These are phyloP conservation scores for Myopa testacea DNA, from an alignment of 2,888 invertebrate genomes.

Conservation along the genomic window DNA sequence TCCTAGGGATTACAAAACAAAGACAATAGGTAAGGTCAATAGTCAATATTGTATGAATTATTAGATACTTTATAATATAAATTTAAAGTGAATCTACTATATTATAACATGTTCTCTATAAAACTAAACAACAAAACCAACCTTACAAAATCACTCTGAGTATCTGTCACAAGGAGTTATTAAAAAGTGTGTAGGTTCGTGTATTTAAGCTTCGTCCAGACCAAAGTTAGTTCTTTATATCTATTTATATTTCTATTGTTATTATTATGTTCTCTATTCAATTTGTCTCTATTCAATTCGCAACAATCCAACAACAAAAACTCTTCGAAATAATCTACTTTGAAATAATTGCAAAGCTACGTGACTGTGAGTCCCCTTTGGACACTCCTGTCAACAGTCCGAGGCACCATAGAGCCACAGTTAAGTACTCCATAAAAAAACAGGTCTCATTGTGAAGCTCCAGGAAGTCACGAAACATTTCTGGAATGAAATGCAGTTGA, in stretches of 20 bases:
- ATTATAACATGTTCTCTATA: not conserved
- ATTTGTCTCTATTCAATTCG: not conserved
- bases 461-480: too few species aligned
- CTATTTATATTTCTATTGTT: not conserved
- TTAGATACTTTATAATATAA: not conserved
- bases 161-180: not conserved
- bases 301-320: not conserved
- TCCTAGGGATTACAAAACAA: not conserved
- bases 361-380: too few species aligned
- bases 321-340: too few species aligned
- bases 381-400: too few species aligned
- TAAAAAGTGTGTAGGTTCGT: not conserved
- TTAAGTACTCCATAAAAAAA: too few species aligned
- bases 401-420: too few species aligned
- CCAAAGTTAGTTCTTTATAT: not conserved
- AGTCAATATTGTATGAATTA: not conserved
- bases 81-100: not conserved
- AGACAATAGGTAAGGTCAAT: not conserved
- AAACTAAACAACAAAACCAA: too few species aligned
- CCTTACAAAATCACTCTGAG: too few species aligned
- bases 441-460: too few species aligned
- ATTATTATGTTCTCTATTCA: not conserved
- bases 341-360: too few species aligned
- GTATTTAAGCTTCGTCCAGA: not conserved
- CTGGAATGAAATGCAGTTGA: too few species aligned